Evolutionary conservation across 1,140 invertebrate species (phyloP), one percentile per base, ranked within the genome.

Genomic region (Neomicropteryx cornuta): DNA sequence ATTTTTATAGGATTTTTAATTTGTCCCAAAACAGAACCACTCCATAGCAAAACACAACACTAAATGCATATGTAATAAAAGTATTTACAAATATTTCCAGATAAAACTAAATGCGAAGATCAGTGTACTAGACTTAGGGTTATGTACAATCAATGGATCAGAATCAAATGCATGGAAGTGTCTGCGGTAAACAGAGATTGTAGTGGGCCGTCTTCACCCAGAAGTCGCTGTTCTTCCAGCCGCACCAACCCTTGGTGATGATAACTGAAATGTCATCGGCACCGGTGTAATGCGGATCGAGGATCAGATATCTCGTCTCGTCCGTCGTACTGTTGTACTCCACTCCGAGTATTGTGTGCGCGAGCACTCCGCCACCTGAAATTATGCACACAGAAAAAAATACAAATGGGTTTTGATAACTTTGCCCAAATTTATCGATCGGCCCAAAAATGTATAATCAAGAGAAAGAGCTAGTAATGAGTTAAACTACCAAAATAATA

Each of bases 261-360:
- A 91, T 77, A 1, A 69, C 71, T 18, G 63, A 58, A 32, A 90
- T 55, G 45, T 89, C 74, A 55, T 90, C 86, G 4, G 62, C 49
- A 0, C 93, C 95, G 0, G 87, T 94, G 55, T 96, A 99, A 71
- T 99, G 97, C 1, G 97, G 97, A 75, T 99, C 97, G 5, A 99
- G 66, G 45, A 99, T 90, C 1, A 99, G 62, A 69, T 93, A 99
- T 49, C 83, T 81, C 0, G 84, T 70, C 41, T 91, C 81, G 20
- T 75, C 77, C 11, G 77, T 83, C 20, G 72, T 59, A 38, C 81
- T 71, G 56, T 93, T 84, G 51, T 84, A 92, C 55, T 88, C 83
- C 2, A 99, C 78, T 3, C 97, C 97, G 39, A 99, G 67, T 42
- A 99, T 97, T 22, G 96, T 99, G 55, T 99, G 95, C 14, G 97